These are phyloP conservation scores for Isaurus tuberculatus DNA, from an alignment of 92 coral and sea anemone genomes.

Conservation along the genomic window DNA sequence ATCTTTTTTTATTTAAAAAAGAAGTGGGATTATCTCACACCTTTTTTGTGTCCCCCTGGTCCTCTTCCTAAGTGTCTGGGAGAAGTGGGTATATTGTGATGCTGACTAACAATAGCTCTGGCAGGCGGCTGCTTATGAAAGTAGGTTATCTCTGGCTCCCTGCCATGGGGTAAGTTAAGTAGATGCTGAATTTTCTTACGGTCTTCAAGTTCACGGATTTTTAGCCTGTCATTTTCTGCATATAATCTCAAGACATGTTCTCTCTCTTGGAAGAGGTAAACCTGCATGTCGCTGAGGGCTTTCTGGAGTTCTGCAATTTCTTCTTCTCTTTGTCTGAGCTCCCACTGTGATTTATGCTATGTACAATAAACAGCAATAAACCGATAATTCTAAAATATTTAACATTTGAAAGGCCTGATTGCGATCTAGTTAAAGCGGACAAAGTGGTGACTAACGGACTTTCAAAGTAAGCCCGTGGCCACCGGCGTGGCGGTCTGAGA, in stretches of 20 bases:
- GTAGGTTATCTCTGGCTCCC: constrained; percentile 94
- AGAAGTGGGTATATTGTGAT: constrained; percentile 34
- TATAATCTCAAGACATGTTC: constrained; percentile 95
- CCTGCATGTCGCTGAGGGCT: constrained; percentile 99
- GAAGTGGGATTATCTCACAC: constrained; percentile 11
- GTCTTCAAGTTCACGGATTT: constrained; percentile 95
- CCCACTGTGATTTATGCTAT: constrained; percentile 98
- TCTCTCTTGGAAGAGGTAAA: constrained; percentile 96
- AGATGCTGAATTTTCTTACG: constrained; percentile 95
- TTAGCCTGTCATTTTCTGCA: constrained; percentile 97
- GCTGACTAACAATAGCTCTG: constrained; percentile 84
- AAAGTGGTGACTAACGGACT: no score
- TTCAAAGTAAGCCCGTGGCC: no score
- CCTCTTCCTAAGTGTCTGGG: constrained; percentile 82
- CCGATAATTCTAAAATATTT: background rate
- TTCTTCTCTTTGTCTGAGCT: constrained; percentile 95
- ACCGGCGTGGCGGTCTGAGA: no score
- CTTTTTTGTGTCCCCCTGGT: constrained; percentile 98
- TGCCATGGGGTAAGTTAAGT: constrained; percentile 74
- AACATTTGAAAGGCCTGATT: background rate
- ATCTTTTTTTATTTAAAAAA: no score
- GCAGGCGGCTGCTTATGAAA: constrained; percentile 97
- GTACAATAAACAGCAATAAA: background rate
- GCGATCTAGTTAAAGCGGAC: background rate
- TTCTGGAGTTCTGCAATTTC: constrained; percentile 98